Conservation (phyloP, 2,113 vertebrate genomes). For the Parus major region DNA sequence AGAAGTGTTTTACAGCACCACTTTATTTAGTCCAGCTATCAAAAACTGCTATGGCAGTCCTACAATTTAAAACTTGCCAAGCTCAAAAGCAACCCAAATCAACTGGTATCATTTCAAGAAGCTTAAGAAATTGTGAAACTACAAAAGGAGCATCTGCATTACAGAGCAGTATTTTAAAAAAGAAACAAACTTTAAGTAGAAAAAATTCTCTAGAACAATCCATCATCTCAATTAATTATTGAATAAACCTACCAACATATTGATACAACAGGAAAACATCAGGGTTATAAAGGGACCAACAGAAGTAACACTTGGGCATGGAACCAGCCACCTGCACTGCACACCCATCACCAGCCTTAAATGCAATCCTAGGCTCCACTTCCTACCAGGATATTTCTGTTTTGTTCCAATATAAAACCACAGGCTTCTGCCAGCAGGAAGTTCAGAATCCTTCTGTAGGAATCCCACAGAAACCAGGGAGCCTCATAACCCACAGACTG, state of each 20-base stretch:
- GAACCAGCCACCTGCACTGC: not conserved
- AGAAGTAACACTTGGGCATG: not conserved
- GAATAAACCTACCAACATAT: not conserved
- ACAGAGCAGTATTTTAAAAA: not conserved
- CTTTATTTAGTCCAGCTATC: constrained; percentile 29
- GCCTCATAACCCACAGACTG: not conserved
- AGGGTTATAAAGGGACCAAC: not conserved
- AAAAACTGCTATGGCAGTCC: not conserved
- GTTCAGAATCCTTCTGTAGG: not conserved
- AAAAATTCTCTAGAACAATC: not conserved
- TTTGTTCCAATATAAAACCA: not conserved
- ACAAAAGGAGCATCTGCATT: not conserved
- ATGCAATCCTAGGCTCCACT: not conserved
- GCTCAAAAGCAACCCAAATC: not conserved
- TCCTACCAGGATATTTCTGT: not conserved
- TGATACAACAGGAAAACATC: not conserved
- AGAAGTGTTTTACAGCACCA: not conserved
- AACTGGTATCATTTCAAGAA: not conserved
- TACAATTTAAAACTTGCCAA: not conserved
- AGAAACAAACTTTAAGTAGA: not conserved
- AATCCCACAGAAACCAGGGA: not conserved
- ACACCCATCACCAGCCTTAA: not conserved
- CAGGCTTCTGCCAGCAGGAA: not conserved
- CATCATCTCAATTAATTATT: not conserved
- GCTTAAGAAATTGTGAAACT: not conserved